Base-by-base conservation (phyloP, 2,888 invertebrate genomes). In the Ceramica pisi region DNA sequence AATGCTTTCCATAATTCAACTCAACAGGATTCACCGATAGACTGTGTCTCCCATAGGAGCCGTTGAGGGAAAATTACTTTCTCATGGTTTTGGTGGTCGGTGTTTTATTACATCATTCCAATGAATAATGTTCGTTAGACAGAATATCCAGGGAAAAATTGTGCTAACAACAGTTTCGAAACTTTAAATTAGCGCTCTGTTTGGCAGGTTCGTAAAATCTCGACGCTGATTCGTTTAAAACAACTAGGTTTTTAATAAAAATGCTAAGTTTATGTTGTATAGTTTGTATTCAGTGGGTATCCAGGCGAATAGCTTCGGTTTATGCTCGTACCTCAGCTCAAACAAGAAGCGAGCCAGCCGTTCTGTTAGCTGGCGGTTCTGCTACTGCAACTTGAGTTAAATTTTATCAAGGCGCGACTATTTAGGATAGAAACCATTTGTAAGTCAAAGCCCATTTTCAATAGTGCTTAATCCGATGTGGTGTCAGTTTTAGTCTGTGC, bases 101-200 rank as follows among this genome's bases (percentile, higher is more conserved):
- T 90, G 82, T 87, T 89, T 90, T 90, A 91, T 89, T 86, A 80
- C 84, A 82, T 81, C 78, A 86, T 85, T 82, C 70, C 78, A 74
- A 78, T 86, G 87, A 90, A 85, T 88, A 87, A 90, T 85, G 87
- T 78, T 84, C 76, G 78, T 72, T 80, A 78, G 78, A 79, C 73
- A 77, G 66, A 71, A 71, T 76, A 78, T 82, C 81, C 74, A 73
- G 67, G 71, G 84, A 83, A 87, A 71, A 86, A 87, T 62, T 84
- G 73, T 57, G 51, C 79, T 84, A 88, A 87, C 87, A 88, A 88
- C 83, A 76, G 79, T 86, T 87, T 67, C 46, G 61, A 74, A 90
- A 91, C 87, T 90, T 90, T 88, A 88, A 91, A 91, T 91, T 90
- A 87, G 86, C 72, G 75, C 76, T 78, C 77, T 75, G 80, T 82